These are phyloP conservation scores for Drosophila cracens DNA, from an alignment of 2,888 invertebrate species.

Conservation along the genomic window DNA sequence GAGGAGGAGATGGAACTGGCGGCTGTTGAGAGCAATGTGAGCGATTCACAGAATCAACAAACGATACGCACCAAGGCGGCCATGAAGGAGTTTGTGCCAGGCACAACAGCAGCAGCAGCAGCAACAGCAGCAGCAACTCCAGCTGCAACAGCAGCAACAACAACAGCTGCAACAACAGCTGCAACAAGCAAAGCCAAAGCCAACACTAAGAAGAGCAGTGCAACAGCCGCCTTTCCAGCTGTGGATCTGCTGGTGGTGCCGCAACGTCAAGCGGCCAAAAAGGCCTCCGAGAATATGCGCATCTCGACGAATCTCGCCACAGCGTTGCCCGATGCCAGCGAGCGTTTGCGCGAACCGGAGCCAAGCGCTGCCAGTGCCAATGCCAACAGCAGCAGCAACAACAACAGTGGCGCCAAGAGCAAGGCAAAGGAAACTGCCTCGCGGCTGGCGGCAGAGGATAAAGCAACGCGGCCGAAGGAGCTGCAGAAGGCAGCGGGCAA, in stretches of 20 bases:
- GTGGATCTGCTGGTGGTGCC: constrained; percentile 92
- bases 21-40: constrained; percentile 88
- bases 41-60: constrained; percentile 89
- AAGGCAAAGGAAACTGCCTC: constrained; percentile 36
- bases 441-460: constrained; percentile 40
- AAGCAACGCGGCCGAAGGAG: constrained; percentile 12
- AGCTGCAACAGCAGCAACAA: constrained; percentile 51
- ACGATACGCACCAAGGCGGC: constrained; percentile 92
- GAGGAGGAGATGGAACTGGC: constrained; percentile 77
- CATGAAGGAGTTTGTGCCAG: constrained; percentile 91
- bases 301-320: constrained; percentile 86
- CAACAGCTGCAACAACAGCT: constrained; percentile 44
- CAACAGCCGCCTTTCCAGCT: constrained; percentile 86
- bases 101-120: constrained; percentile 56
- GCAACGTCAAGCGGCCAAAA: constrained; percentile 95
- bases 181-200: constrained; percentile 36
- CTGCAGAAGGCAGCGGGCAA: constrained; percentile 53
- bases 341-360: constrained; percentile 63
- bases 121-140: constrained; percentile 46
- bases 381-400: constrained; percentile 49
- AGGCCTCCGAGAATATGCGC: constrained; percentile 94
- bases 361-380: constrained; percentile 8
- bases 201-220: constrained; percentile 19
- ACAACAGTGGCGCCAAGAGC: constrained; percentile 75
- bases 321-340: constrained; percentile 53